Evolutionary conservation across 1,140 invertebrate species (phyloP).

Genomic region (Aphelinus atriplicis): DNA sequence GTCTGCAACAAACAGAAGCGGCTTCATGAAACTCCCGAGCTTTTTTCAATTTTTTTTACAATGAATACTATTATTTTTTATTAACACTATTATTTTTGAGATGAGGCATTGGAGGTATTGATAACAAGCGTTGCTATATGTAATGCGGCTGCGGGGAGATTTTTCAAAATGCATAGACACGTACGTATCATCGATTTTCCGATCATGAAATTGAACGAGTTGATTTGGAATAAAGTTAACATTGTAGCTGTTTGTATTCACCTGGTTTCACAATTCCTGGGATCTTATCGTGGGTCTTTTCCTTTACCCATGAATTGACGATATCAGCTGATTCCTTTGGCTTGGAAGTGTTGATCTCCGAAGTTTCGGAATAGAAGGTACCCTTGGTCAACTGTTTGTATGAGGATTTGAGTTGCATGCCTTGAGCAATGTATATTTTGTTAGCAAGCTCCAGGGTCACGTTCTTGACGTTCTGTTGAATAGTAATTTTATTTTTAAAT

Average conservation of each 20-base stretch:
- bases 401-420: slow-evolving; percentile 41
- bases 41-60: no score
- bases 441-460: slow-evolving; percentile 56
- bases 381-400: slow-evolving; percentile 44
- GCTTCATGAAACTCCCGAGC: no score
- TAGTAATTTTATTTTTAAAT: slow-evolving; percentile 21
- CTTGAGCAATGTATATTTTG: slow-evolving; percentile 49
- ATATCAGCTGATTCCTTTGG: slow-evolving; percentile 47
- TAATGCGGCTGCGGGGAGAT: no score
- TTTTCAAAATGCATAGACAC: no score
- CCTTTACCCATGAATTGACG: slow-evolving; percentile 70
- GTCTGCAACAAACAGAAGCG: slow-evolving; percentile 51
- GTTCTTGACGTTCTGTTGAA: slow-evolving; percentile 47
- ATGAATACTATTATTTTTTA: no score
- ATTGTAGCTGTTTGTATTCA: slow-evolving; percentile 37
- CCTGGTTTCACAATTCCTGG: slow-evolving; percentile 64
- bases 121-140: no score
- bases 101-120: no score
- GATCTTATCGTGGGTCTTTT: slow-evolving; percentile 69
- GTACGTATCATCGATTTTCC: no score
- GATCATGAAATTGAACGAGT: no score
- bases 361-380: slow-evolving; percentile 48
- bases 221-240: no score
- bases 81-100: no score
- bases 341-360: slow-evolving; percentile 62